phyloP scores from a whole-genome alignment of 2,113 vertebrate species.

The Chaenogobius annularis region DNA sequence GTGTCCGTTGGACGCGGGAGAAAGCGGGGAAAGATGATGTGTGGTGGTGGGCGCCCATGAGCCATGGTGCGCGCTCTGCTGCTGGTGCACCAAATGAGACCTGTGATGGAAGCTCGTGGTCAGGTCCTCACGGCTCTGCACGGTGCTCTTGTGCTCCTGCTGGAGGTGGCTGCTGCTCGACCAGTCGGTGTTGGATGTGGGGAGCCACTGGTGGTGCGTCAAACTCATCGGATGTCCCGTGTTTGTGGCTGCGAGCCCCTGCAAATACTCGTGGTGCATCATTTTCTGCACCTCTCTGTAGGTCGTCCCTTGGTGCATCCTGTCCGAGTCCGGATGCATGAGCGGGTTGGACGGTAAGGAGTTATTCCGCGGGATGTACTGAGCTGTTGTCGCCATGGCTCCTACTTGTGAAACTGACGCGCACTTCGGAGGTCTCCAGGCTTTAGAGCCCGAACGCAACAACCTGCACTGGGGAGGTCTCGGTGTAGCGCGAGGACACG shows the following conservation, averaged over 20 bases:
- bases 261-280: constrained; percentile 97
- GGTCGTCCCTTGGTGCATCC: constrained; percentile 92
- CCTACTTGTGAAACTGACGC: constrained; percentile 84
- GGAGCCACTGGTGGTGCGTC: constrained; percentile 94
- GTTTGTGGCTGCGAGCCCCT: constrained; percentile 89
- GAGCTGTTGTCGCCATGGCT: constrained; percentile 94
- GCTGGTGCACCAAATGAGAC: constrained; percentile 89
- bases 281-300: constrained; percentile 98
- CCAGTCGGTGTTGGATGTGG: constrained; percentile 86
- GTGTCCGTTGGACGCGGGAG: constrained; percentile 87
- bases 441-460: constrained; percentile 85
- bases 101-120: constrained; percentile 87
- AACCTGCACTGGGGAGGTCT: constrained; percentile 83
- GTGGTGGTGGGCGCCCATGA: constrained; percentile 87
- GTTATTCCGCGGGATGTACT: constrained; percentile 92
- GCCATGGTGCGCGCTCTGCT: constrained; percentile 82
- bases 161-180: constrained; percentile 87
- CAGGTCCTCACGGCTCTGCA: constrained; percentile 85
- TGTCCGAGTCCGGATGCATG: constrained; percentile 92
- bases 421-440: constrained; percentile 79
- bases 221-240: constrained; percentile 92
- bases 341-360: constrained; percentile 88
- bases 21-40: constrained; percentile 90
- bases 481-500: constrained; percentile 72
- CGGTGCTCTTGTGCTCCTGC: constrained; percentile 85